A percentile compares a stretch with the other conserved stretches of the same genome.
These are phyloP conservation scores for Laterallus jamaicensis DNA, from an alignment of 2,113 vertebrate species.

Conservation along the genomic window DNA sequence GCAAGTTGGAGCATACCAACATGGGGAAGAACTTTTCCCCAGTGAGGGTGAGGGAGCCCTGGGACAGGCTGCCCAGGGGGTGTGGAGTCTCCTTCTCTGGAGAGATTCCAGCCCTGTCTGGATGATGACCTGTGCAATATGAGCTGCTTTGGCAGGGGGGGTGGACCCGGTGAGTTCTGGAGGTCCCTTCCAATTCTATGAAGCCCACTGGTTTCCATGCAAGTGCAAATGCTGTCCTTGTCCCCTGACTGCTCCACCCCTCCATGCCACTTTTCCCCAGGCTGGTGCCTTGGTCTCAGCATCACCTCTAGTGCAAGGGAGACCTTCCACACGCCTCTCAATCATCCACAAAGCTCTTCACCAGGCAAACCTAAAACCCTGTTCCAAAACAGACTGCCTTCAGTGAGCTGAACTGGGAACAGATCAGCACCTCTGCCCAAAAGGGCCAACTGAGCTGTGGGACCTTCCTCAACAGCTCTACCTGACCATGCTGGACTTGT, in stretches of 20 bases:
- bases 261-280: neutral
- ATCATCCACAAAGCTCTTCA: neutral
- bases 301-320: neutral
- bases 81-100: too few relatives aligned
- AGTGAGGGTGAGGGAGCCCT: too few relatives aligned
- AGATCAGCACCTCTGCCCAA: neutral
- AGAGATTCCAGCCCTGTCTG: too few relatives aligned
- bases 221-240: neutral
- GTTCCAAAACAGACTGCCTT: neutral
- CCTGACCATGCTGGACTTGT: accelerated
- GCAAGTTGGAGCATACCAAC: too few relatives aligned
- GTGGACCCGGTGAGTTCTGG: too few relatives aligned
- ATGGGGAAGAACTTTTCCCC: too few relatives aligned
- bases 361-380: neutral
- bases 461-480: neutral
- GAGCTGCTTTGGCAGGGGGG: too few relatives aligned
- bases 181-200: too few relatives aligned
- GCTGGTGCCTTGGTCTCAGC: neutral
- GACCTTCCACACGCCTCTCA: neutral
- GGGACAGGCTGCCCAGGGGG: too few relatives aligned
- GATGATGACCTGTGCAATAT: too few relatives aligned
- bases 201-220: neutral
- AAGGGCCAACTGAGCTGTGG: neutral
- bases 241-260: too few relatives aligned
- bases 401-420: neutral